phyloP scores from a whole-genome alignment of 2,113 vertebrate genomes.

The Uria aalge region DNA sequence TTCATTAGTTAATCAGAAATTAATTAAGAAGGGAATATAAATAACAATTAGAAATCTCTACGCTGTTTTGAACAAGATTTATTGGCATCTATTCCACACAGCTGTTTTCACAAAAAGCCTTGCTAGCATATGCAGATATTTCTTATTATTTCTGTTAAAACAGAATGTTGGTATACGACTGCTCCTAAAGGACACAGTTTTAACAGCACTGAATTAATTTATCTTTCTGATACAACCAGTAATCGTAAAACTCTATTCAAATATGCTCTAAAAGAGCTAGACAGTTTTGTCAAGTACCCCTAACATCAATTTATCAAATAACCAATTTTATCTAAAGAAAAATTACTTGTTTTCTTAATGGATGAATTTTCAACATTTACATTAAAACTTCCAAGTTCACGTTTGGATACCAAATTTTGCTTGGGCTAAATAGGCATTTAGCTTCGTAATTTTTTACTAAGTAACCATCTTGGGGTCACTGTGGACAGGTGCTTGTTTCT shows the following conservation, averaged over 20 bases:
- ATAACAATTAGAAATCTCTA: not conserved
- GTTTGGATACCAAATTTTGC: not conserved
- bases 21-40: not conserved
- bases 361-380: not conserved
- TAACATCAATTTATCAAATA: not conserved
- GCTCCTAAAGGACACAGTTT: not conserved
- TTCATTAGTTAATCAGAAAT: not conserved
- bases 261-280: not conserved
- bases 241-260: not conserved
- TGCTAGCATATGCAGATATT: not conserved
- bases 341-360: not conserved
- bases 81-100: not conserved
- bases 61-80: not conserved
- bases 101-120: not conserved
- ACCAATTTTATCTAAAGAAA: not conserved
- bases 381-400: not conserved
- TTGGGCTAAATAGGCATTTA: not conserved
- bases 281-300: not conserved
- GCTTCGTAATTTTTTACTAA: not conserved
- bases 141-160: not conserved
- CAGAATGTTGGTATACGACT: not conserved
- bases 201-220: not conserved
- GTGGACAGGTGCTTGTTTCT: not conserved
- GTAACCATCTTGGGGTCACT: not conserved
- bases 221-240: not conserved